Conservation (phyloP, 2,888 invertebrate species). For the Bimastos eiseni region DNA sequence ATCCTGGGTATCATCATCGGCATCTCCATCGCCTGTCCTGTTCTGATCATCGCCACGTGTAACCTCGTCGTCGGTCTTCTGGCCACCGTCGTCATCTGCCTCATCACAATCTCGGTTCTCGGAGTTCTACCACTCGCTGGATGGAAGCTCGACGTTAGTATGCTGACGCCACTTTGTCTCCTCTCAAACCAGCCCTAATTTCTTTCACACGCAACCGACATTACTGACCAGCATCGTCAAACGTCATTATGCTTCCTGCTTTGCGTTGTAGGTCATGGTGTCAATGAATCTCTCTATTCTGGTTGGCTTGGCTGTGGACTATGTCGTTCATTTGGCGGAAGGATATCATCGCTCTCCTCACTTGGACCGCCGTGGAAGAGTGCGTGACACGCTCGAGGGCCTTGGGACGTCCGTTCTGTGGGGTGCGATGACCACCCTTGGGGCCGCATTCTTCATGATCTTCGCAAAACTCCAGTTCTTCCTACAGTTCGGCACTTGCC, state of each 20-base stretch:
- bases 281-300: constrained; percentile 54
- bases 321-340: constrained; percentile 55
- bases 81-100: constrained; percentile 40
- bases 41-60: constrained; percentile 44
- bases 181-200: too few relatives aligned
- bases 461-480: constrained; percentile 55
- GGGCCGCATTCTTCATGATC: constrained; percentile 56
- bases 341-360: constrained; percentile 51
- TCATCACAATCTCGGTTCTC: constrained; percentile 51
- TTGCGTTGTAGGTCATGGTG: constrained; percentile 47
- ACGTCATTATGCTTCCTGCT: not conserved
- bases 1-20: constrained; percentile 43
- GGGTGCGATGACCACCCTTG: constrained; percentile 54
- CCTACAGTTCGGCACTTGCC: constrained; percentile 55
- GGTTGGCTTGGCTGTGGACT: constrained; percentile 54
- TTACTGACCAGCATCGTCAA: too few relatives aligned
- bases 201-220: too few relatives aligned
- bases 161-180: not conserved
- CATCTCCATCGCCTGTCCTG: constrained; percentile 42
- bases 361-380: constrained; percentile 46
- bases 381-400: constrained; percentile 51
- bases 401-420: constrained; percentile 54
- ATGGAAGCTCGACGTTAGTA: constrained; percentile 57
- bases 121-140: constrained; percentile 55
- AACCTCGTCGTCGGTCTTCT: constrained; percentile 43